phyloP scores from a whole-genome alignment of 1,140 invertebrate species.

The Heliconius hewitsoni region DNA sequence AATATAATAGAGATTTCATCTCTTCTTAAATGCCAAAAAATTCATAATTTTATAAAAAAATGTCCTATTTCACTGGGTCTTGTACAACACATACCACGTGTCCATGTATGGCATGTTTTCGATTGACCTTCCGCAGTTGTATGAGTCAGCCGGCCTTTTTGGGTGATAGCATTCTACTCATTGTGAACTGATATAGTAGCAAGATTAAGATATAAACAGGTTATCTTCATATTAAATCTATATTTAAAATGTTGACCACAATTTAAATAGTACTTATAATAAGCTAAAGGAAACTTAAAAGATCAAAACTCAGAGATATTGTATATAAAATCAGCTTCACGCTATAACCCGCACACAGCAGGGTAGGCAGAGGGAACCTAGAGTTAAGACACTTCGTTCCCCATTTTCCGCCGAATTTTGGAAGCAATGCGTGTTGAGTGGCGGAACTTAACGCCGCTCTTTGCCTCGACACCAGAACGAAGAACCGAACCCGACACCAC shows the following conservation, averaged over 20 bases:
- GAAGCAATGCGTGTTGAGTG: no score
- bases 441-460: no score
- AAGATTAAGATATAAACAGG: background rate
- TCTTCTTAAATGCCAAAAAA: background rate
- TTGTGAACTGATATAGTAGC: conserved; percentile 7
- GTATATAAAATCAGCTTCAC: no score
- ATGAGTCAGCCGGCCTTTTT: conserved; percentile 32
- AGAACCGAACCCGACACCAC: no score
- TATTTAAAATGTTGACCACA: background rate
- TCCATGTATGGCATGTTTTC: conserved; percentile 27
- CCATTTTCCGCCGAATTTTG: no score
- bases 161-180: conserved; percentile 16
- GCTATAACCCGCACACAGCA: no score
- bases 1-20: no score
- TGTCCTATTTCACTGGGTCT: background rate
- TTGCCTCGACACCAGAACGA: no score
- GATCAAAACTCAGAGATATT: background rate
- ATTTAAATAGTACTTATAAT: background rate
- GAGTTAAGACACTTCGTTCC: no score
- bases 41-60: background rate
- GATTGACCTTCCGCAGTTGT: conserved; percentile 27
- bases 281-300: background rate
- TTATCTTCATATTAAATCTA: background rate
- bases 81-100: background rate
- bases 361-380: no score